These are phyloP conservation scores for Melieria crassipennis DNA, from an alignment of 2,888 invertebrate genomes.

Conservation along the genomic window DNA sequence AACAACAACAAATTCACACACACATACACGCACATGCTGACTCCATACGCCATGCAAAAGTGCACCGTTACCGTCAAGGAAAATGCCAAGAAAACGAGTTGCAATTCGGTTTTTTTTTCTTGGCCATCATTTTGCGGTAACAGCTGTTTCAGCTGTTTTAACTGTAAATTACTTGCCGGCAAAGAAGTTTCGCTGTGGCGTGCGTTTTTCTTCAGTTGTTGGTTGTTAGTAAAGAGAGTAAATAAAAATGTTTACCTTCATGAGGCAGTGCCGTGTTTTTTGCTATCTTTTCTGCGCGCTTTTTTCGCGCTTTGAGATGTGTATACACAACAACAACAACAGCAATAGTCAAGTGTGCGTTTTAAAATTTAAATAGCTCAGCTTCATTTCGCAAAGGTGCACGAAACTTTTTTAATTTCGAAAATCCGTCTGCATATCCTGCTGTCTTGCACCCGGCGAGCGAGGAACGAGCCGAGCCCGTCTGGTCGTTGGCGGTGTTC, in stretches of 20 bases:
- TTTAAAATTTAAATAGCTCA: conserved; percentile 10
- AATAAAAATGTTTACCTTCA: conserved; percentile 31
- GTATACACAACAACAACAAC: neutral
- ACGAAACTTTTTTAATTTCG: conserved; percentile 27
- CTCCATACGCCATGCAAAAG: conserved; percentile 2
- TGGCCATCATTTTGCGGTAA: conserved; percentile 41
- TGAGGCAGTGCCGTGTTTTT: neutral
- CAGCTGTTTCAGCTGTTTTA: conserved; percentile 45
- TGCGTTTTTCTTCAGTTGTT: neutral
- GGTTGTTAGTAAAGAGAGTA: conserved; percentile 3
- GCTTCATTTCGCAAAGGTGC: conserved; percentile 13
- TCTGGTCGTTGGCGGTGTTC: too few species aligned
- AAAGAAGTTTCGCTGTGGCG: neutral
- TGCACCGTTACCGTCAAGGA: conserved; percentile 18
- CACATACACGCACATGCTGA: conserved; percentile 17
- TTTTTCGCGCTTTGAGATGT: neutral
- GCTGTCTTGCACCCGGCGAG: neutral
- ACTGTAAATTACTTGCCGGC: conserved; percentile 40
- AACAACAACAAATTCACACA: conserved; percentile 25
- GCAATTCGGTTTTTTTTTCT: neutral
- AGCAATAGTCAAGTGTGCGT: too few species aligned
- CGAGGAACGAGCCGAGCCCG: too few species aligned
- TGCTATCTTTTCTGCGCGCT: neutral
- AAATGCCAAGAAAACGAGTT: conserved; percentile 1
- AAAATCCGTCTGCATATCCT: conserved; percentile 23